Evolutionary conservation across 1,140 invertebrate genomes (phyloP).

Genomic region (Lucilia cuprina): DNA sequence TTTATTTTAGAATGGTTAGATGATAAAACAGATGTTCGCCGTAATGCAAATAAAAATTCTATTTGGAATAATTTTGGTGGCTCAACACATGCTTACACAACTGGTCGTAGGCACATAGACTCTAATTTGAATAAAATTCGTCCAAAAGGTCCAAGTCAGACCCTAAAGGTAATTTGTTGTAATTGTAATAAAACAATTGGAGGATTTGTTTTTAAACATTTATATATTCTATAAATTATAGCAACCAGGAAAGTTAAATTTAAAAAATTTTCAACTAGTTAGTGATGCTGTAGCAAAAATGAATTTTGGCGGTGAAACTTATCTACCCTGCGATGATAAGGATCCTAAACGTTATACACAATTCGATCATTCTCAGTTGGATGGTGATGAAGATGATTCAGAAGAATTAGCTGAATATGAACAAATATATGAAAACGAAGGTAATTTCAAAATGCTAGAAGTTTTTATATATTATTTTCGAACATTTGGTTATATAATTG

Average conservation of each 20-base stretch:
- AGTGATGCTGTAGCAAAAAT: conserved; percentile 81
- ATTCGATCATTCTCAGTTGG: conserved; percentile 77
- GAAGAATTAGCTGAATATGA: conserved; percentile 62
- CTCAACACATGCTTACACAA: conserved; percentile 80
- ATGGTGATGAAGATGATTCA: conserved; percentile 76
- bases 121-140: conserved; percentile 68
- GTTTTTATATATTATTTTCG: neutral
- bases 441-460: conserved; percentile 53
- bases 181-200: neutral
- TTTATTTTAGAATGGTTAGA: conserved; percentile 56
- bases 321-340: conserved; percentile 51
- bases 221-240: conserved; percentile 48
- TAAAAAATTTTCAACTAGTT: conserved; percentile 88
- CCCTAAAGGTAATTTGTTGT: conserved; percentile 70
- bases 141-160: conserved; percentile 79
- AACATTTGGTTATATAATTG: too few species aligned
- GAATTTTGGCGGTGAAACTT: conserved; percentile 68
- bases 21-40: conserved; percentile 56
- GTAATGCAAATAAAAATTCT: conserved; percentile 62
- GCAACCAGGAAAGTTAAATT: conserved; percentile 88
- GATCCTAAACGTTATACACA: conserved; percentile 57
- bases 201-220: conserved; percentile 38
- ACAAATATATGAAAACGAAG: conserved; percentile 64
- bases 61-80: conserved; percentile 71
- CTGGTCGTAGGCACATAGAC: conserved; percentile 70